Conservation (phyloP, 1,140 invertebrate species). For the Drosophila nigromelanica region DNA sequence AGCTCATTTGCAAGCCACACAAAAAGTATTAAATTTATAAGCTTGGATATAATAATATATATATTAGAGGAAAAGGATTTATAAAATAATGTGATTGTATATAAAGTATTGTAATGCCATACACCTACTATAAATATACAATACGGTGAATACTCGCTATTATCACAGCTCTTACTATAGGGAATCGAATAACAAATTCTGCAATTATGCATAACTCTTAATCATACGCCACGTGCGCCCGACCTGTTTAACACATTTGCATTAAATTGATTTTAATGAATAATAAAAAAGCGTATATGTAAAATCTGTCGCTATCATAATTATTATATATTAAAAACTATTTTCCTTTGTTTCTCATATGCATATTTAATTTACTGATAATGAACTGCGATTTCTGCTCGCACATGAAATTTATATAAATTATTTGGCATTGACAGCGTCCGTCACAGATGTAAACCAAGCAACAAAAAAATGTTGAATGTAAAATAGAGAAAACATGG, state of each 20-base stretch:
- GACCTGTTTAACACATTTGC: constrained; percentile 17
- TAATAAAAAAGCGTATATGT: constrained; percentile 26
- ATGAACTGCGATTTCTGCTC: constrained; percentile 45
- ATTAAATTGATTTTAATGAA: constrained; percentile 39
- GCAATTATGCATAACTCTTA: constrained; percentile 52
- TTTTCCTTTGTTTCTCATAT: background rate
- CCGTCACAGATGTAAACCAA: constrained; percentile 31
- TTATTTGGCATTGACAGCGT: constrained; percentile 57
- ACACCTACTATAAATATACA: background rate
- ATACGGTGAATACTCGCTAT: no score
- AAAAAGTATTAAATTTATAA: background rate
- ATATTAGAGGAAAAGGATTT: no score
- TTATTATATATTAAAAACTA: constrained; percentile 60
- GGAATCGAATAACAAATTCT: constrained; percentile 2
- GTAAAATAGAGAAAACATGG: background rate
- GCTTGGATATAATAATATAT: no score
- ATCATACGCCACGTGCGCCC: constrained; percentile 30
- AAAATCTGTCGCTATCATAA: constrained; percentile 50
- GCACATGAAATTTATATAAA: constrained; percentile 52
- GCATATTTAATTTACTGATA: constrained; percentile 34
- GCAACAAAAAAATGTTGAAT: background rate
- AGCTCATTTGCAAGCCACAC: background rate
- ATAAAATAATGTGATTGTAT: no score
- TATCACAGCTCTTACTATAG: background rate
- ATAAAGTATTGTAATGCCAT: no score